phyloP scores from a whole-genome alignment of 2,113 vertebrate genomes.

The Isichthys henryi region DNA sequence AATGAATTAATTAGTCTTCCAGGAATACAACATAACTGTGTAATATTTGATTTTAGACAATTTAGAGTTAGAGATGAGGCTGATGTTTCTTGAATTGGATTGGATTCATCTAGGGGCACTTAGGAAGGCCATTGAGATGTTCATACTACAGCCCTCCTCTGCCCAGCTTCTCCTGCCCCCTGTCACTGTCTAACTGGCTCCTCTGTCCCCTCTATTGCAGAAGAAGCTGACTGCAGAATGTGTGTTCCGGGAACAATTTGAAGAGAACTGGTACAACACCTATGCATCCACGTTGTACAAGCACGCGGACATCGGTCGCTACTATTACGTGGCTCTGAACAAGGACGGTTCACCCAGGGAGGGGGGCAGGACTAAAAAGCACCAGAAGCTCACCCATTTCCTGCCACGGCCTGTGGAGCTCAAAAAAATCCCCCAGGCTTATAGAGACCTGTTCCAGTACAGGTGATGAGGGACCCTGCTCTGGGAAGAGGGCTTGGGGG shows the following conservation, averaged over 20 bases:
- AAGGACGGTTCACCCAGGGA: slow-evolving; percentile 95
- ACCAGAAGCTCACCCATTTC: slow-evolving; percentile 97
- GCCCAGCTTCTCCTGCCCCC: too few relatives aligned
- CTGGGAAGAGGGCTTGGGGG: slow-evolving; percentile 25
- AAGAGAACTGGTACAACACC: slow-evolving; percentile 99
- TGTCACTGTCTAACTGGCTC: slow-evolving; percentile 32
- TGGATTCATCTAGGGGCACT: background rate
- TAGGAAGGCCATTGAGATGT: background rate
- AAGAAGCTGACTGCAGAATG: slow-evolving; percentile 93
- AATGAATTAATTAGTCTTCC: background rate
- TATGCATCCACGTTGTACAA: slow-evolving; percentile 94
- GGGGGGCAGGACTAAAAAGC: slow-evolving; percentile 92
- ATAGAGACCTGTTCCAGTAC: slow-evolving; percentile 89
- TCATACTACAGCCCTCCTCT: background rate
- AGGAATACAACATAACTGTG: background rate
- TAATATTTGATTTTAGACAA: background rate
- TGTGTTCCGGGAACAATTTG: slow-evolving; percentile 96
- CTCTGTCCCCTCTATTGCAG: slow-evolving; percentile 52
- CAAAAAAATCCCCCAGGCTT: slow-evolving; percentile 81
- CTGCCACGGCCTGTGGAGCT: slow-evolving; percentile 88
- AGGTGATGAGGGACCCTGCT: slow-evolving; percentile 70
- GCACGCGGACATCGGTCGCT: slow-evolving; percentile 82
- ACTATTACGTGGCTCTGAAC: slow-evolving; percentile 94
- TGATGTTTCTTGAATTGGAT: background rate
- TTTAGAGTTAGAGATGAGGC: background rate